A percentile compares a stretch with the other conserved stretches of the same genome.
phyloP scores from a whole-genome alignment of 2,797 vertebrate genomes.

The Amniataba percoides region DNA sequence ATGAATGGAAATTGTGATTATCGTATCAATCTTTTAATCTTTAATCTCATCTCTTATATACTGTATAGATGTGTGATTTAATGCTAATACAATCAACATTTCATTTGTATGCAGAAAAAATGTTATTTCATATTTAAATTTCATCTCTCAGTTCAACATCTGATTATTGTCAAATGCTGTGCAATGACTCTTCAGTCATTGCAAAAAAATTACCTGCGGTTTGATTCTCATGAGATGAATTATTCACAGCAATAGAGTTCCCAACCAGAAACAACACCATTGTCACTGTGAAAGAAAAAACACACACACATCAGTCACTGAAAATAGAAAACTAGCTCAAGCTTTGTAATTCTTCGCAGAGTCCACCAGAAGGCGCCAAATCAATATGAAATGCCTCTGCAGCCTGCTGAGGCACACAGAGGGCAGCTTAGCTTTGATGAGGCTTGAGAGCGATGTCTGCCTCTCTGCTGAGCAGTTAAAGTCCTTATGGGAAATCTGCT shows the following conservation, averaged over 20 bases:
- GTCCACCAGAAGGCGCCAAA: conserved; percentile 73
- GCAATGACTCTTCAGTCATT: background rate
- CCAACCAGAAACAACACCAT: conserved; percentile 88
- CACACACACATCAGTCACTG: background rate
- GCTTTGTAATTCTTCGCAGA: conserved; percentile 15
- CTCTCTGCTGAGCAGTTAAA: conserved; percentile 64
- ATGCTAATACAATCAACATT: background rate
- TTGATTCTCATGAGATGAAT: conserved; percentile 83
- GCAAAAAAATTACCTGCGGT: conserved; percentile 78
- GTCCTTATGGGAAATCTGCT: conserved; percentile 73
- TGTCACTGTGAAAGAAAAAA: conserved; percentile 74
- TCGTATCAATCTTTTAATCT: background rate
- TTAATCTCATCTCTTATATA: too few relatives aligned
- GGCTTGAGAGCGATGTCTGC: conserved; percentile 55
- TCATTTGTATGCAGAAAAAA: background rate
- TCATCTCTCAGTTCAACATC: background rate
- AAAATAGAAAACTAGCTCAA: background rate
- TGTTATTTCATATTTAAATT: background rate
- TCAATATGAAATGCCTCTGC: conserved; percentile 32
- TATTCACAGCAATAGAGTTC: conserved; percentile 78
- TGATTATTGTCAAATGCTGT: background rate
- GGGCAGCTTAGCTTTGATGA: conserved; percentile 62
- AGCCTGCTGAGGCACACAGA: background rate
- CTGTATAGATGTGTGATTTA: background rate
- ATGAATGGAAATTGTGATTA: too few relatives aligned